Evolutionary conservation across 2,113 vertebrate genomes (phyloP), one percentile per base, ranked within the genome.

Genomic region (Leptobrachium leishanense): DNA sequence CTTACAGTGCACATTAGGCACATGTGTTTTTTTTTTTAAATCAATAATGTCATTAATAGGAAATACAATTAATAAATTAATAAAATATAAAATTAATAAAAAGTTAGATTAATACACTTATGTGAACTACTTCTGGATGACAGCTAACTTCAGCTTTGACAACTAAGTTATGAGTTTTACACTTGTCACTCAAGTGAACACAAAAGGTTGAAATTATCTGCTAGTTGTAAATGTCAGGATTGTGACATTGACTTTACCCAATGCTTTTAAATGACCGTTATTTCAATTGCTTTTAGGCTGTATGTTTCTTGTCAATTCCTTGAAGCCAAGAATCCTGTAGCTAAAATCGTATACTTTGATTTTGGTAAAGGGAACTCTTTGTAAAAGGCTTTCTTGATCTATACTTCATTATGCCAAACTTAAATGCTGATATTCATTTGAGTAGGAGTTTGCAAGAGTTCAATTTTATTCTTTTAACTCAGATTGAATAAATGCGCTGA

Each of bases 231-330:
- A 77, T 77, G 75, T 70, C 75, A 77, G 6, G 41, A 2, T 10
- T 11, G 20, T 77, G 64, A 76, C 75, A 57, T 59, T 77, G 66
- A 59, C 66, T 67, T 69, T 62, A 55, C 62, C 46, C 55, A 7
- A 43, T 31, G 75, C 64, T 55, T 13, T 55, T 65, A 76, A 77
- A 69, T 41, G 9, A 53, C 57, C 53, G 69, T 68, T 76, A 76
- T 55, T 67, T 46, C 53, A 62, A 54, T 55, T 15, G 7, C 40
- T 43, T 59, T 69, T 41, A 40, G 41, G 3, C 68, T 62, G 68
- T 68, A n/a, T 68, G 42, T 76, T 43, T n/a, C 65, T 68, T 5
- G 8, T 76, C 50, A 57, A 44, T 13, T 8, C 55, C 42, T 68
- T 68, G 31, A 13, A 20, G 40, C 42, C 42, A 68, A 57, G 66